A percentile compares a stretch with the other conserved stretches of the same genome.
phyloP scores from a whole-genome alignment of 2,888 invertebrate species.

The Amaurobius ferox region DNA sequence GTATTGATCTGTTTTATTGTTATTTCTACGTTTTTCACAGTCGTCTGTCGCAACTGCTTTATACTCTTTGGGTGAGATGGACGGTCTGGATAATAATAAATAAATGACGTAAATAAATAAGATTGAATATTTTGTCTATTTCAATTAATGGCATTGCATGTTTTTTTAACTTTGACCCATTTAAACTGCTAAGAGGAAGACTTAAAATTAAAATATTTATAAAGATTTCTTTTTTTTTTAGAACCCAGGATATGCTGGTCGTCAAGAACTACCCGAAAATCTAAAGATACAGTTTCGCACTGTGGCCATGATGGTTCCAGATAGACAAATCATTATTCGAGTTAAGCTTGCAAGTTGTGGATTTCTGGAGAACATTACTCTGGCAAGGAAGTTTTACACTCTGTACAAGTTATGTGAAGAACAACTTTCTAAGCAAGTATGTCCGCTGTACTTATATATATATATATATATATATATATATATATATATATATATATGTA shows the following conservation, averaged over 20 bases:
- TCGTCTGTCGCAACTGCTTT: no score
- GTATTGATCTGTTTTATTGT: no score
- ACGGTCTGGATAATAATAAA: no score
- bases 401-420: constrained; percentile 97
- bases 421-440: constrained; percentile 94
- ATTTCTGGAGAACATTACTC: constrained; percentile 94
- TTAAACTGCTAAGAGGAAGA: no score
- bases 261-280: constrained; percentile 97
- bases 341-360: constrained; percentile 97
- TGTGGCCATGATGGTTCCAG: constrained; percentile 99
- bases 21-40: no score
- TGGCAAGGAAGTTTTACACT: constrained; percentile 97
- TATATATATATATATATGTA: no score
- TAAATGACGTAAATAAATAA: no score
- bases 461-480: no score
- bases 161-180: background rate
- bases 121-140: background rate
- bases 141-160: background rate
- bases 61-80: no score
- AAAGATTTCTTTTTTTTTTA: constrained; percentile 77
- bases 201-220: no score
- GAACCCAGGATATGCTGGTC: constrained; percentile 98
- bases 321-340: constrained; percentile 96
- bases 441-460: background rate
- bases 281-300: constrained; percentile 98